Conservation (phyloP, 2,888 invertebrate species). For the Formica aserva region DNA sequence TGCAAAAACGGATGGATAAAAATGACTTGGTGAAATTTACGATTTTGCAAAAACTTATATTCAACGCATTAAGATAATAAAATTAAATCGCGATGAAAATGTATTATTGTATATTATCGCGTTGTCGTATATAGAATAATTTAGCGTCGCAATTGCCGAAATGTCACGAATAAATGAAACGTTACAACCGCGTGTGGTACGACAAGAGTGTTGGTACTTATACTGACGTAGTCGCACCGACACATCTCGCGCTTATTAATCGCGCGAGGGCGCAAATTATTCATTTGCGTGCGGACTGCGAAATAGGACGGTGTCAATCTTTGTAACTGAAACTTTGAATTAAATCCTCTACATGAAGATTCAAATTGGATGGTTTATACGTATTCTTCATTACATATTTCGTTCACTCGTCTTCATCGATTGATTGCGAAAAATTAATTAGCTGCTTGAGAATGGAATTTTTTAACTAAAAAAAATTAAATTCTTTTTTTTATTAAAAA, state of each 20-base stretch:
- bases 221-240: neutral
- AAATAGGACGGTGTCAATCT: slow-evolving; percentile 46
- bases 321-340: slow-evolving; percentile 40
- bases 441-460: neutral
- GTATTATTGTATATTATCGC: slow-evolving; percentile 13
- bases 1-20: neutral
- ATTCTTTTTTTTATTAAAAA: neutral
- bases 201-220: slow-evolving; percentile 19
- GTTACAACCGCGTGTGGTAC: neutral
- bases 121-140: neutral
- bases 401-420: neutral
- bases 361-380: slow-evolving; percentile 1
- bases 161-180: slow-evolving; percentile 35
- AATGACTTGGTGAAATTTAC: neutral
- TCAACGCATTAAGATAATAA: neutral
- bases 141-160: slow-evolving; percentile 15
- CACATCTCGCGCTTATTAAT: slow-evolving; percentile 49
- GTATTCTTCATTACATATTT: neutral
- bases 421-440: neutral
- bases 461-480: neutral
- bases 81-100: neutral
- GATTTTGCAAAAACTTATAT: neutral
- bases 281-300: slow-evolving; percentile 42
- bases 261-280: slow-evolving; percentile 41
- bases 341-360: slow-evolving; percentile 18